These are phyloP conservation scores for Euproctis similis DNA, from an alignment of 2,888 invertebrate species.

Conservation along the genomic window DNA sequence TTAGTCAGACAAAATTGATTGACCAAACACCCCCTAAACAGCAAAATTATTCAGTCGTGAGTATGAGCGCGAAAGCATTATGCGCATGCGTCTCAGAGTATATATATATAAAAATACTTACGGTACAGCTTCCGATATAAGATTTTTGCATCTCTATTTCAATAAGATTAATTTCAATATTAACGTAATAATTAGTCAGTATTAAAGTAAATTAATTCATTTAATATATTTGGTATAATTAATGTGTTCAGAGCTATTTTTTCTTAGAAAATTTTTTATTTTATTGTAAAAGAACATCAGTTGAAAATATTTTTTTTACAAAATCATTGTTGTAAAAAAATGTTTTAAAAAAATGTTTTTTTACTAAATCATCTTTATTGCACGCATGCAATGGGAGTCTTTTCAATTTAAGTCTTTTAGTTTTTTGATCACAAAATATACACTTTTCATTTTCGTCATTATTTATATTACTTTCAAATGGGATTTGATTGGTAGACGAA, in stretches of 20 bases:
- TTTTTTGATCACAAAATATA: background rate
- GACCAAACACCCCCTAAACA: no score
- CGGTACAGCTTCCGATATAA: background rate
- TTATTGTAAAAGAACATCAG: no score
- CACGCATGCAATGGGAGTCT: background rate
- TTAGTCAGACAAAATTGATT: no score
- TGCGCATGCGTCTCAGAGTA: background rate
- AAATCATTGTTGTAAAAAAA: no score
- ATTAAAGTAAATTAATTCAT: background rate
- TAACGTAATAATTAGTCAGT: background rate
- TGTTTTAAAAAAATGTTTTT: no score
- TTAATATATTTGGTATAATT: no score
- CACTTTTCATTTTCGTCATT: background rate
- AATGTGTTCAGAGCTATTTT: no score
- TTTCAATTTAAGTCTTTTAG: background rate
- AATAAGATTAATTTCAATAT: background rate
- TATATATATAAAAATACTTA: background rate
- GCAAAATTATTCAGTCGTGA: no score
- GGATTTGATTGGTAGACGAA: no score
- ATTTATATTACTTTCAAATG: background rate
- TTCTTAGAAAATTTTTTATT: no score
- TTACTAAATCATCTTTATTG: background rate
- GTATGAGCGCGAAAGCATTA: no score
- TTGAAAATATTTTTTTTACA: no score
- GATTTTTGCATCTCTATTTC: constrained; percentile 1